Base-by-base conservation (phyloP, 2,888 invertebrate species). In the Cancer borealis region DNA sequence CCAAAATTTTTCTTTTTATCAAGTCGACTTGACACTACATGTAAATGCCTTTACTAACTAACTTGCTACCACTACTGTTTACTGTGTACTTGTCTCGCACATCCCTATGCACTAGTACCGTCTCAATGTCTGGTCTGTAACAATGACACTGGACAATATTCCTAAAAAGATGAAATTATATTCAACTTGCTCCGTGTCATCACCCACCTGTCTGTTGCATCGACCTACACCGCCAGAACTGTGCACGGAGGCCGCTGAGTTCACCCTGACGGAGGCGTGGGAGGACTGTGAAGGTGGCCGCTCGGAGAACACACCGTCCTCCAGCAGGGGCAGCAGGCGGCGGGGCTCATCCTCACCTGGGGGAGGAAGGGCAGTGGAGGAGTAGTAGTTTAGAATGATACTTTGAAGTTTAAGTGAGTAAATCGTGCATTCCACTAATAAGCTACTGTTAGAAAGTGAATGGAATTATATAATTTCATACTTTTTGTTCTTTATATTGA, bases 291-390 rank as follows among this genome's bases (percentile, higher is more conserved):
- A 94, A 10, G 91, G 66, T 14, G 95, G 88, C 10, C 95, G 93
- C 46, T 95, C 95, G 1, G 88, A 90, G 39, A 93, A 93, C 49
- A 93, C 95, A 0, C 93, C 95, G 49, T 95, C 95, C 89, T 95
- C 95, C 49, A 93, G 47, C 26, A 95, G 92, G 3, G 95, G 92
- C 89, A 93, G 60, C 79, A 95, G 47, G n/a, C 95, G 92, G 30
- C 95, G 91, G 21, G 91, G 88, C 54, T 95, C 95, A 26, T 95
- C 95, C 66, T 95, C 94, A 39, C 73, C 91, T 45, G 73, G 73
- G 39, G 91, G 73, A 6, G 66, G 73, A 0, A n/a, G 6, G 66
- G 26, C 21, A 39, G 17, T 47, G 10, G 26, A 6, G n/a, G 4
- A 39, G 39, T 39, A 39, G 39, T 73, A 3, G 8, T n/a, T n/a